Conservation (phyloP, 2,113 vertebrate species). For the Vanacampus margaritifer region DNA sequence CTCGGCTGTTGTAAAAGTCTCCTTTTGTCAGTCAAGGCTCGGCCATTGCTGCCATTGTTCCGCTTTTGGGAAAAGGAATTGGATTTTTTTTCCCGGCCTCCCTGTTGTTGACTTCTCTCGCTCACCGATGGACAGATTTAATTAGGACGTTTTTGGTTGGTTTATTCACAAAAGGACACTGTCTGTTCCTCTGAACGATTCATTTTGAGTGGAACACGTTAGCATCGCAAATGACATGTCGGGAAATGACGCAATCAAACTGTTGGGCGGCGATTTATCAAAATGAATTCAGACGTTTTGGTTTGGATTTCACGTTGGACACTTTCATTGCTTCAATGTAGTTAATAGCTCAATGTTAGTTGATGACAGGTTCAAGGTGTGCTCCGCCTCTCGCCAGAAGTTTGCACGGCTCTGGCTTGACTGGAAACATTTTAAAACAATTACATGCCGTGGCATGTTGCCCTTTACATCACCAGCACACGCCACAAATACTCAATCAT, state of each 20-base stretch:
- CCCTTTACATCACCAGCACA: conserved; percentile 49
- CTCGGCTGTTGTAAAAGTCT: conserved; percentile 64
- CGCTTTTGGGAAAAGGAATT: conserved; percentile 63
- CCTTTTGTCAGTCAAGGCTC: conserved; percentile 60
- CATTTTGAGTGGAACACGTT: conserved; percentile 50
- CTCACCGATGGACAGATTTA: conserved; percentile 53
- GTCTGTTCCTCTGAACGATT: conserved; percentile 55
- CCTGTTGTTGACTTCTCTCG: conserved; percentile 31
- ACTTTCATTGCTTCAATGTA: conserved; percentile 29
- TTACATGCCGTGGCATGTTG: conserved; percentile 46
- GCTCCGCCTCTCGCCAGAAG: not conserved
- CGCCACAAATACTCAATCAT: conserved; percentile 46
- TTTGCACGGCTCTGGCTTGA: not conserved
- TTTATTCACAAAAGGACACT: conserved; percentile 60
- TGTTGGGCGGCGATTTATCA: not conserved
- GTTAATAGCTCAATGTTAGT: conserved; percentile 5
- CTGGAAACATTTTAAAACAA: not conserved
- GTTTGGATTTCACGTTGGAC: conserved; percentile 16
- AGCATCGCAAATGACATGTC: conserved; percentile 34
- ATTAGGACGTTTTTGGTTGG: conserved; percentile 67
- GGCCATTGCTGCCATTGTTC: conserved; percentile 62
- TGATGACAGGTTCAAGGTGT: not conserved
- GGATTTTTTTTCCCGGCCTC: conserved; percentile 37
- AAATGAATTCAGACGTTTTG: conserved; percentile 10
- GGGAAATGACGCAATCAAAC: conserved; percentile 22